Percentiles rank a stretch among this genome's conserved stretches.
Evolutionary conservation across 2,113 vertebrate species (phyloP).

Genomic region (Tetrax tetrax): DNA sequence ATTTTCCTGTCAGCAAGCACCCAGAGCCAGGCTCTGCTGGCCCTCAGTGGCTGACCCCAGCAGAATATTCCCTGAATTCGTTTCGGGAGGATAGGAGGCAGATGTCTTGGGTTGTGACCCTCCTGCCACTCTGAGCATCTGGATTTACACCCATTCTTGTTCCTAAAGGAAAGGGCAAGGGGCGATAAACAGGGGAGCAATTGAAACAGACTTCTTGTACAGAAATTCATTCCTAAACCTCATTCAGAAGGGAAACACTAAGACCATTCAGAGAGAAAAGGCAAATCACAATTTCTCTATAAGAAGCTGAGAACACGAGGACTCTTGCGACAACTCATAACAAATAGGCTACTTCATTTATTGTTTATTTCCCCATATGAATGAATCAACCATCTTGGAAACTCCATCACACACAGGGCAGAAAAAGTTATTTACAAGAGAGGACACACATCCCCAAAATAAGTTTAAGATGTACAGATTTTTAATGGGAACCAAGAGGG

Average conservation of each 20-base stretch:
- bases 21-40: background rate
- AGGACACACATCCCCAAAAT: slow-evolving; percentile 2
- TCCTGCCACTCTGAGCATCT: background rate
- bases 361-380: slow-evolving; percentile 62
- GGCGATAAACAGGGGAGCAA: background rate
- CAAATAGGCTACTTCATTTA: slow-evolving; percentile 3
- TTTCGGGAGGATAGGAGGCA: background rate
- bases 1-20: background rate
- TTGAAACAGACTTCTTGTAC: background rate
- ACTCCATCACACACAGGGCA: slow-evolving; percentile 35
- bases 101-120: rapidly evolving
- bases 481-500: background rate
- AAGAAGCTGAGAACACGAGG: background rate
- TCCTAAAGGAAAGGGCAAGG: background rate
- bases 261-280: background rate
- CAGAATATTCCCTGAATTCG: rapidly evolving
- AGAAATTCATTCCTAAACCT: background rate
- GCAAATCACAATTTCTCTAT: background rate
- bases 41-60: background rate
- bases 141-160: background rate
- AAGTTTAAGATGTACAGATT: slow-evolving; percentile 48
- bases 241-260: background rate
- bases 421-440: slow-evolving; percentile 48
- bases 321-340: background rate
- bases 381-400: slow-evolving; percentile 34